Evolutionary conservation across 1,140 invertebrate genomes (phyloP), one percentile per base, ranked within the genome.

Genomic region (Megalonaias nervosa): DNA sequence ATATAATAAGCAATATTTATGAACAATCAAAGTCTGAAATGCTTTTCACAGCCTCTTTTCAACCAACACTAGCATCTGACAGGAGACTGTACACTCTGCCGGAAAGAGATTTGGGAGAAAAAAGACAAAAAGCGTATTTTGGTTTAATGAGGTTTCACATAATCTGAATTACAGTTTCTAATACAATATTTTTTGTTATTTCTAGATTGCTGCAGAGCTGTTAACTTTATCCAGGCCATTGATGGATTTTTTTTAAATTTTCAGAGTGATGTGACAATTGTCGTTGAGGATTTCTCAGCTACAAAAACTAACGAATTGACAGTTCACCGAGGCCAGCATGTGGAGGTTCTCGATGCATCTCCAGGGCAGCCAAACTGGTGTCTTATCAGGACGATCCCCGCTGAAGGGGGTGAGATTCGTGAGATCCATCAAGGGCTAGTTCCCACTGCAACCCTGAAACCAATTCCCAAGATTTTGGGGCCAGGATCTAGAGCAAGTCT

Each of bases 311-410:
- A 81, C 5, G 89, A 90, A 76, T 77, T 90, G 14, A 85, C 80
- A 23, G 77, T 90, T n/a, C 77, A 77, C 31, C 81, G 82, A 72
- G 89, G 89, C 15, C 97, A 98, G 90, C 96, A 98, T 90, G 97
- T 98, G 65, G 97, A 98, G 87, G 94, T 98, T 69, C 88, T 98
- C 68, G 97, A 98, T 85, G 92, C 94, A 67, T 92, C 93, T 78
- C 88, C 82, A 15, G 83, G 82, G 5, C 81, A 85, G 65, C 80
- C 80, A 21, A 90, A 91, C 61, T 91, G 88, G 88, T 91, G 88
- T 82, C 80, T 91, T 74, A 89, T 91, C 19, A 83, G 90, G 66
- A 81, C 89, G 65, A 82, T 90, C 70, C 84, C 86, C 67, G 75
- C 80, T 23, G 89, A 89, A 38, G 86, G 86, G 3, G 79, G 83